Conservation (phyloP, 2,888 invertebrate genomes). For the Ptychoptera contaminata region DNA sequence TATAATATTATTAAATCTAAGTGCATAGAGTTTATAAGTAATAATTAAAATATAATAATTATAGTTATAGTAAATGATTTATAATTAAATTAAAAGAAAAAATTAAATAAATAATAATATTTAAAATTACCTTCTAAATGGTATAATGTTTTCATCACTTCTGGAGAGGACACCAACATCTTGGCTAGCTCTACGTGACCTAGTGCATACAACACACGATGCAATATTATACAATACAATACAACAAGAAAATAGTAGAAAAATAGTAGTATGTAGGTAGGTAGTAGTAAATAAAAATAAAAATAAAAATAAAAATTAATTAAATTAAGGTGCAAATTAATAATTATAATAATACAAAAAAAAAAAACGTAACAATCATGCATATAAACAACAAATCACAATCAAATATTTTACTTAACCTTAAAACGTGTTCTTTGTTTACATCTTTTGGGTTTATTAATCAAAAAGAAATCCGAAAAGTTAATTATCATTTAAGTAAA, state of each 20-base stretch:
- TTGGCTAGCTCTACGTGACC: slow-evolving; percentile 78
- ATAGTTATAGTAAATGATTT: no score
- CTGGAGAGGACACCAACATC: slow-evolving; percentile 50
- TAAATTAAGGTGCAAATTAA: slow-evolving; percentile 6
- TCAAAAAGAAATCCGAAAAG: no score
- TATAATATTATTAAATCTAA: no score
- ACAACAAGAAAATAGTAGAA: slow-evolving; percentile 23
- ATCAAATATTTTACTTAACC: no score
- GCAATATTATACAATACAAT: slow-evolving; percentile 31
- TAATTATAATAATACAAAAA: neutral
- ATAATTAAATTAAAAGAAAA: slow-evolving; percentile 19
- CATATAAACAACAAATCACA: neutral
- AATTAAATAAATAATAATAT: slow-evolving; percentile 10
- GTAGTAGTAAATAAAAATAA: slow-evolving; percentile 22
- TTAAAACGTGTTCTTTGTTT: no score
- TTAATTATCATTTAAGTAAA: neutral
- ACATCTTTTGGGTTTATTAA: no score
- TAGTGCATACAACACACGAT: slow-evolving; percentile 38
- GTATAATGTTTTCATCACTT: slow-evolving; percentile 48
- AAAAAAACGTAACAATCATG: neutral
- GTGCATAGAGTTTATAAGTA: no score
- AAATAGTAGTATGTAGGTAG: slow-evolving; percentile 17
- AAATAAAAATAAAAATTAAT: slow-evolving; percentile 14
- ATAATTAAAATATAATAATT: no score
- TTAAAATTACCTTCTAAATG: slow-evolving; percentile 40